Conservation (phyloP, 2,113 vertebrate genomes). For the Aegypius monachus region DNA sequence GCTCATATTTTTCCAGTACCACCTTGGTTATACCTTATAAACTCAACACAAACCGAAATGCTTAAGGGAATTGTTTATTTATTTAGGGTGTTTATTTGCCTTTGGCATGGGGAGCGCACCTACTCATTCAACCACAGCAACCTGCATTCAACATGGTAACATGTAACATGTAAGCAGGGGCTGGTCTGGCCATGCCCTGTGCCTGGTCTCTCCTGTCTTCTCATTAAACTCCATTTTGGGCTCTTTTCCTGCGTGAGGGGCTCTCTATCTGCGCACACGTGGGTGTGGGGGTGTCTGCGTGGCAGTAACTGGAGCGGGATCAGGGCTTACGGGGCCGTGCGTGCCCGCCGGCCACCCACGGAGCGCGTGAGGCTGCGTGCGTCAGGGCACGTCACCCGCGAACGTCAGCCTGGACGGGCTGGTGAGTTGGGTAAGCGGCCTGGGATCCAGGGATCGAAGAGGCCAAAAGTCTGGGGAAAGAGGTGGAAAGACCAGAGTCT, state of each 20-base stretch:
- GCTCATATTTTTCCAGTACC: background rate
- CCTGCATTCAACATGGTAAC: background rate
- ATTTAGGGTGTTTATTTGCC: background rate
- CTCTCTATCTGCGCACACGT: fast-evolving
- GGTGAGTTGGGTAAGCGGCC: background rate
- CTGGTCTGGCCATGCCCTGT: background rate
- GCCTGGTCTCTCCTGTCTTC: background rate
- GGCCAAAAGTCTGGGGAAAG: background rate
- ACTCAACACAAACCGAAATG: background rate
- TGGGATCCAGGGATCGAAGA: background rate
- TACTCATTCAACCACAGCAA: background rate
- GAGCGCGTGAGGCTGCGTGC: fast-evolving
- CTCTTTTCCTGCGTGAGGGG: background rate
- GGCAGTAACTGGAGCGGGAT: background rate
- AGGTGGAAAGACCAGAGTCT: background rate
- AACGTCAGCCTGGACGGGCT: background rate
- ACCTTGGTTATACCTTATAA: background rate
- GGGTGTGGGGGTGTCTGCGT: background rate
- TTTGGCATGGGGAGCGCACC: background rate
- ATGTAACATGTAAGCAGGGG: background rate
- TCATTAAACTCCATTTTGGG: background rate
- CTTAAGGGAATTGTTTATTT: background rate
- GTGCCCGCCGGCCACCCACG: no score
- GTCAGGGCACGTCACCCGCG: fast-evolving
- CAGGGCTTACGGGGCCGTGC: no score